phyloP scores from a whole-genome alignment of 1,140 invertebrate species.

The Drosophila tani region DNA sequence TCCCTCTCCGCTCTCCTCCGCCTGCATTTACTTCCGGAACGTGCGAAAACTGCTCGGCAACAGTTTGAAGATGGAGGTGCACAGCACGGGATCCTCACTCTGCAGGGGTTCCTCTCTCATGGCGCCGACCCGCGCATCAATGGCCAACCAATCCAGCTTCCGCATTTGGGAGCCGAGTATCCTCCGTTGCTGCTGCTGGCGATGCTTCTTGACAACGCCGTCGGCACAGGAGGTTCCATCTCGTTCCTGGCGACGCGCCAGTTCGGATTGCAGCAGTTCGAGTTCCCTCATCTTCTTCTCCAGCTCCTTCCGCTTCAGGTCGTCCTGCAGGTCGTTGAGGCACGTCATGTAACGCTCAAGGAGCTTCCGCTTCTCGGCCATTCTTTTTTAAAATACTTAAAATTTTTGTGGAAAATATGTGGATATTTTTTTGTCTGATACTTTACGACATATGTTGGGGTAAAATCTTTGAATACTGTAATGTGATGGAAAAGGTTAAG shows the following conservation, averaged over 20 bases:
- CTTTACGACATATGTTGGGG: not conserved
- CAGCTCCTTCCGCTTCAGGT: constrained; percentile 35
- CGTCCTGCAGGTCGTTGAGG: constrained; percentile 37
- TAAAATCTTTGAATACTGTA: not conserved
- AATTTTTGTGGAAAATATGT: constrained; percentile 5
- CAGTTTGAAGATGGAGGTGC: constrained; percentile 87
- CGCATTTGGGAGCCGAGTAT: constrained; percentile 12
- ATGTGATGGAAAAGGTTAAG: not conserved
- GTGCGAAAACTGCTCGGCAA: constrained; percentile 86
- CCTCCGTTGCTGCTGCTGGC: constrained; percentile 11
- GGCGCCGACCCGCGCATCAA: constrained; percentile 85
- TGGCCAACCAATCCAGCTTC: constrained; percentile 85
- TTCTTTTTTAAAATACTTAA: constrained; percentile 18
- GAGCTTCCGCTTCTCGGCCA: constrained; percentile 54
- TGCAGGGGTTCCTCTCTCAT: constrained; percentile 26
- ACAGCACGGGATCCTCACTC: constrained; percentile 85
- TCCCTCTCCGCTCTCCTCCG: not conserved
- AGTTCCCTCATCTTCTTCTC: constrained; percentile 34
- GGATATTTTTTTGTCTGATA: not conserved
- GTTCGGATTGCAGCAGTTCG: constrained; percentile 34
- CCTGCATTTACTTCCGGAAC: constrained; percentile 37
- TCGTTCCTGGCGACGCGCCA: constrained; percentile 37
- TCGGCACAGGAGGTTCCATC: not conserved
- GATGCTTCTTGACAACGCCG: constrained; percentile 23
- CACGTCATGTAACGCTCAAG: constrained; percentile 46